These are phyloP conservation scores for Dasysyrphus albostriatus DNA, from an alignment of 2,888 invertebrate genomes.

Conservation along the genomic window DNA sequence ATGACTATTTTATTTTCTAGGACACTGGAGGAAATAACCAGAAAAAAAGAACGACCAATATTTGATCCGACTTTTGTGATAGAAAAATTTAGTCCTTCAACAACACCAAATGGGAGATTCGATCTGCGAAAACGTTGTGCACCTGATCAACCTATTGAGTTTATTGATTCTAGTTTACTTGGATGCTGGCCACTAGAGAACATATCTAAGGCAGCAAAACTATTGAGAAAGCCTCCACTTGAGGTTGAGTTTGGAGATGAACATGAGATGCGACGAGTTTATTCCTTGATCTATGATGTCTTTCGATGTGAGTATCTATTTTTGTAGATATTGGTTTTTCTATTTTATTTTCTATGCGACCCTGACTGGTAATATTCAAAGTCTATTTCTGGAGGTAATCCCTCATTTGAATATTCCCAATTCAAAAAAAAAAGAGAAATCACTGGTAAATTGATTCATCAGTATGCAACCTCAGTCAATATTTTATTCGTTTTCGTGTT, in stretches of 20 bases:
- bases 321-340: too few relatives aligned
- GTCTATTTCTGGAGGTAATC: too few relatives aligned
- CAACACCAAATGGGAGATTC: slow-evolving; percentile 77
- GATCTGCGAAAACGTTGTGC: slow-evolving; percentile 77
- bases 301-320: slow-evolving; percentile 84
- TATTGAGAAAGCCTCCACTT: slow-evolving; percentile 80
- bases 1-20: slow-evolving; percentile 65
- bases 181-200: slow-evolving; percentile 80
- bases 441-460: too few relatives aligned
- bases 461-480: too few relatives aligned
- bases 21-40: slow-evolving; percentile 77
- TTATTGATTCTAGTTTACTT: slow-evolving; percentile 77
- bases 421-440: too few relatives aligned
- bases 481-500: too few relatives aligned
- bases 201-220: slow-evolving; percentile 81
- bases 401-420: too few relatives aligned
- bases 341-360: too few relatives aligned
- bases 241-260: slow-evolving; percentile 82
- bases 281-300: slow-evolving; percentile 85
- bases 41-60: slow-evolving; percentile 79
- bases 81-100: slow-evolving; percentile 78
- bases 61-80: slow-evolving; percentile 80
- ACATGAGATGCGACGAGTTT: slow-evolving; percentile 85
- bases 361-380: too few relatives aligned
- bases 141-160: slow-evolving; percentile 78